Evolutionary conservation across 2,888 invertebrate genomes (phyloP).

Genomic region (Andrena marginata): DNA sequence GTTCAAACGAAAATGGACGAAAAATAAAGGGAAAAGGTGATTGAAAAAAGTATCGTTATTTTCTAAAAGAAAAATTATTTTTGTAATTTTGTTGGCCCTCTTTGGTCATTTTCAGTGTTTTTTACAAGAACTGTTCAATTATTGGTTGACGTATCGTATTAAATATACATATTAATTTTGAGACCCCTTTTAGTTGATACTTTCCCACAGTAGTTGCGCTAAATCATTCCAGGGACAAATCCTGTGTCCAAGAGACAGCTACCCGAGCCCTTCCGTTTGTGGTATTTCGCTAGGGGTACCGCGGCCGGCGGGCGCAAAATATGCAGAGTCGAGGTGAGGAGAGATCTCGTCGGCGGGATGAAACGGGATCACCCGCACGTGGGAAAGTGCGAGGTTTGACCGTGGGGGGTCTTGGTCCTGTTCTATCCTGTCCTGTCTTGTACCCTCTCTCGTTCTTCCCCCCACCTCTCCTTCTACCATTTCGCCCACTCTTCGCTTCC

Average conservation of each 20-base stretch:
- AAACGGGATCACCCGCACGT: slow-evolving; percentile 85
- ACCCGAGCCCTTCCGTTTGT: slow-evolving; percentile 34
- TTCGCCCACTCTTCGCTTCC: slow-evolving; percentile 65
- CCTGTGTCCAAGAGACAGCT: slow-evolving; percentile 11
- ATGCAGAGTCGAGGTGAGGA: slow-evolving; percentile 76
- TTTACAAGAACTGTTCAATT: too few relatives aligned
- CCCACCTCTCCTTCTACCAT: slow-evolving; percentile 62
- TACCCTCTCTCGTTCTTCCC: slow-evolving; percentile 68
- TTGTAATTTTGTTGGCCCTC: too few relatives aligned
- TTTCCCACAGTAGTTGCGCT: neutral
- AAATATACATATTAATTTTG: neutral
- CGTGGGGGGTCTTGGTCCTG: slow-evolving; percentile 82
- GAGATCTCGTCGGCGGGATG: slow-evolving; percentile 82
- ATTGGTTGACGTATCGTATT: neutral
- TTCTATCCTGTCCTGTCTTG: slow-evolving; percentile 76
- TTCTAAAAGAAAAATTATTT: too few relatives aligned
- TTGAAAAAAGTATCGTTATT: too few relatives aligned
- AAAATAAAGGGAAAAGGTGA: too few relatives aligned
- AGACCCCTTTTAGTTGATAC: neutral
- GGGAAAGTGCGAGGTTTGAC: slow-evolving; percentile 84
- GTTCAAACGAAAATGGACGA: too few relatives aligned
- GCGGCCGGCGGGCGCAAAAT: slow-evolving; percentile 58
- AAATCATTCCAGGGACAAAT: slow-evolving; percentile 19
- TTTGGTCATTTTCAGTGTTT: too few relatives aligned
- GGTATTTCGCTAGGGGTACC: slow-evolving; percentile 48